A percentile compares a stretch with the other conserved stretches of the same genome.
phyloP scores from a whole-genome alignment of 1,140 invertebrate species.

The Oppia nitens region DNA sequence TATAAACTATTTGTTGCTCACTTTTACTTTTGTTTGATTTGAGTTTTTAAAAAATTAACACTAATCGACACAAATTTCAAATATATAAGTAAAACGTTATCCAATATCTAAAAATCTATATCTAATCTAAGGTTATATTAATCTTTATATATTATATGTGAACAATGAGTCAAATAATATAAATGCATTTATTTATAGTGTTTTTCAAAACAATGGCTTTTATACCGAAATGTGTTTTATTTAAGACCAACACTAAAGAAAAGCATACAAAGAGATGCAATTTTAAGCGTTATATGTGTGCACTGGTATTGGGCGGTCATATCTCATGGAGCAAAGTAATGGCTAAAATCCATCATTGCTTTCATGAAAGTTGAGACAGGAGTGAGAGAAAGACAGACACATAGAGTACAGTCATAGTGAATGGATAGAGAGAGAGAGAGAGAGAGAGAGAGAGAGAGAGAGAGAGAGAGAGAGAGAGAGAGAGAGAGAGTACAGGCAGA shows the following conservation, averaged over 20 bases:
- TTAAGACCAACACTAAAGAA: neutral
- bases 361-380: neutral
- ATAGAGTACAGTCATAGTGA: too few relatives aligned
- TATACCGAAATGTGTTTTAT: neutral
- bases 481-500: neutral
- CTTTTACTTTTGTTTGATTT: too few relatives aligned
- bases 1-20: too few relatives aligned
- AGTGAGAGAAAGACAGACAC: neutral
- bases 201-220: too few relatives aligned
- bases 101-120: too few relatives aligned
- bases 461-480: constrained; percentile 4
- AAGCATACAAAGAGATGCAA: neutral
- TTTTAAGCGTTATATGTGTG: neutral
- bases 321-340: neutral
- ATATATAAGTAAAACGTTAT: too few relatives aligned
- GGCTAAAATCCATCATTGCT: neutral
- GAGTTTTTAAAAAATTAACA: too few relatives aligned
- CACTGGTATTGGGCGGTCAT: neutral
- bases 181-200: too few relatives aligned
- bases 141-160: too few relatives aligned
- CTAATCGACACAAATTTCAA: too few relatives aligned
- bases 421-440: neutral
- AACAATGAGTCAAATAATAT: too few relatives aligned
- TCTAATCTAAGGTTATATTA: too few relatives aligned
- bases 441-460: constrained; percentile 9